Evolutionary conservation across 2,797 vertebrate genomes (phyloP).

Genomic region (Enteromius anoplus): DNA sequence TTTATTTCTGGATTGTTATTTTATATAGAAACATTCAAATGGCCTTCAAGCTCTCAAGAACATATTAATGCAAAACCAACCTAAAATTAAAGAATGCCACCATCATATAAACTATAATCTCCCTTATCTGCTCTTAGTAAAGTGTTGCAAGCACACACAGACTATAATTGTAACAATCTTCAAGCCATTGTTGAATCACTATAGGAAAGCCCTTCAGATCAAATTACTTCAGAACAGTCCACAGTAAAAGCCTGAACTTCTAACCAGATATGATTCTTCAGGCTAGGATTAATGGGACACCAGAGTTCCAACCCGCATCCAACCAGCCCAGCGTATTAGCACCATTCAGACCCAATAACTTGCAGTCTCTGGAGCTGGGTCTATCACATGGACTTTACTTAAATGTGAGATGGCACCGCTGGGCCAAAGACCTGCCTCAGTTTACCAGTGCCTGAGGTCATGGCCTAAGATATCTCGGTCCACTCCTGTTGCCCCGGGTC

Average conservation of each 20-base stretch:
- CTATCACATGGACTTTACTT: slow-evolving; percentile 67
- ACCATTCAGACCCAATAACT: slow-evolving; percentile 73
- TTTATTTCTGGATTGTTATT: background rate
- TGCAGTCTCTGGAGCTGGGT: slow-evolving; percentile 63
- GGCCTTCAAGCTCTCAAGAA: background rate
- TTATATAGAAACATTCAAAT: background rate
- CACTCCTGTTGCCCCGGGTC: slow-evolving; percentile 64
- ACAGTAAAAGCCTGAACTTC: slow-evolving; percentile 70
- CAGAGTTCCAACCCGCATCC: slow-evolving; percentile 77
- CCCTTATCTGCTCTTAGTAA: slow-evolving; percentile 24
- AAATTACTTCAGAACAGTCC: slow-evolving; percentile 68
- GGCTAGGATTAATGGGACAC: slow-evolving; percentile 79
- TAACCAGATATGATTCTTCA: slow-evolving; percentile 78
- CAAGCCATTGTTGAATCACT: slow-evolving; percentile 55
- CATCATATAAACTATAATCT: background rate
- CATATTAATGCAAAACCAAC: background rate
- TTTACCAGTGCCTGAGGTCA: slow-evolving; percentile 74
- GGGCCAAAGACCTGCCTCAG: slow-evolving; percentile 76
- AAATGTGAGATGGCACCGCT: slow-evolving; percentile 78
- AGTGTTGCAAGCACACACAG: slow-evolving; percentile 11
- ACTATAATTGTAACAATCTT: slow-evolving; percentile 55
- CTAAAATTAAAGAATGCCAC: background rate
- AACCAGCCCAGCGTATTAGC: slow-evolving; percentile 78
- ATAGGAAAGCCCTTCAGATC: slow-evolving; percentile 65
- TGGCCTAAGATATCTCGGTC: slow-evolving; percentile 60